These are phyloP conservation scores for Epinephelus moara DNA, from an alignment of 2,113 vertebrate genomes.

Conservation along the genomic window DNA sequence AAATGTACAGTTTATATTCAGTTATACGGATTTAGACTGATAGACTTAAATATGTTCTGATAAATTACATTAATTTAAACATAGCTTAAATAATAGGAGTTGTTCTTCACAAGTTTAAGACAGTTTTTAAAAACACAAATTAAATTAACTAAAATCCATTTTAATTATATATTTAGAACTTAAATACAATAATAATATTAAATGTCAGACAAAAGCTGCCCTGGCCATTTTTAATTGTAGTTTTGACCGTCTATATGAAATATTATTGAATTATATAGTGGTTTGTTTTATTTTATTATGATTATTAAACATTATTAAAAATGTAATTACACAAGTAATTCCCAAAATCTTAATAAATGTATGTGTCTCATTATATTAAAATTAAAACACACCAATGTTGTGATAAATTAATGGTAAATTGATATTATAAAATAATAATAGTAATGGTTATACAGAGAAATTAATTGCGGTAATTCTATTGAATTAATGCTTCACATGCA, in stretches of 20 bases:
- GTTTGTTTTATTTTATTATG: too few species aligned
- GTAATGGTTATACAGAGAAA: neutral
- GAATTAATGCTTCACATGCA: neutral
- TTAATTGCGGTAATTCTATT: neutral
- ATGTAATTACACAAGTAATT: neutral
- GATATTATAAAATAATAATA: neutral
- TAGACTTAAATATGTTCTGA: neutral
- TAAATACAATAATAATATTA: constrained; percentile 6
- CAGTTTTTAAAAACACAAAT: neutral
- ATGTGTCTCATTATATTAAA: neutral
- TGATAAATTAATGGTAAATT: neutral
- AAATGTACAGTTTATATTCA: neutral
- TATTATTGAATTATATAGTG: neutral
- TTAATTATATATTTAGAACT: constrained; percentile 8
- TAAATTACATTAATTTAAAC: neutral
- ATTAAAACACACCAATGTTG: neutral
- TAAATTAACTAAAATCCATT: neutral
- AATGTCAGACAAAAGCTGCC: neutral
- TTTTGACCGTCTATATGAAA: neutral
- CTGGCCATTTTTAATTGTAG: neutral
- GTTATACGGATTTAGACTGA: neutral
- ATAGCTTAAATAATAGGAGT: neutral
- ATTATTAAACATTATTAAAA: neutral
- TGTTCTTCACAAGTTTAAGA: neutral
- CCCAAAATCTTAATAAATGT: neutral